Base-by-base conservation (phyloP, 2,888 invertebrate genomes). In the Timema cristinae region DNA sequence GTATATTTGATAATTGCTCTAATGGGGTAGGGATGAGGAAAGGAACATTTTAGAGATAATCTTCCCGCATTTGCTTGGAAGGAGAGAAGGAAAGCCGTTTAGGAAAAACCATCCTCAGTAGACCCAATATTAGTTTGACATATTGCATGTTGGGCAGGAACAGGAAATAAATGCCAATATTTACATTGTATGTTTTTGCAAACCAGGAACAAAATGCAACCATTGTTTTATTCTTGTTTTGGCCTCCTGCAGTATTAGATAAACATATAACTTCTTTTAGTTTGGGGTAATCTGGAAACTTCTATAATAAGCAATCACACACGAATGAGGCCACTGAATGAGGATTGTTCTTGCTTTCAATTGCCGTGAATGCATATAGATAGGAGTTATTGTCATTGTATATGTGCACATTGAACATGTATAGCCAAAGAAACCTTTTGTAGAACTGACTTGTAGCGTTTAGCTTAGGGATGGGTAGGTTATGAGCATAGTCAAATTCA, bases 131-230 rank as follows among this genome's bases (percentile, higher is more conserved):
- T 32, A 32, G 32, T 32, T 32, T 32, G 4, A 32, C 32, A 32
- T 32, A 32, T 32, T 32, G 32, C 32, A 32, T 32, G 32, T 32
- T 32, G 6, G 50, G 50, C 50, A 7, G 2, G 15, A 16, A 67
- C 56, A 32, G 63, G 9, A 16, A 9, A 63, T 10, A 63, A 8
- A 10, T 63, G 63, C 47, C 15, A 68, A 61, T 32, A 52, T 68
- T 68, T 13, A 16, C 68, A 16, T 15, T 13, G 51, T 13, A 2
- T 8, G 52, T 32, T 5, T 52, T 68, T 10, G 51, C n/a, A 10
- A 68, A 51, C n/a, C 52, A 68, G 50, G 68, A 32, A n/a, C 50
- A 68, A 50, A 67, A 68, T 68, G 68, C 50, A 13, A n/a, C 13
- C 16, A 68, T 68, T 51, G 52, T 47, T 13, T 16, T 68, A 47